Evolutionary conservation across 1,140 invertebrate genomes (phyloP).

Genomic region (Bombus turneri): DNA sequence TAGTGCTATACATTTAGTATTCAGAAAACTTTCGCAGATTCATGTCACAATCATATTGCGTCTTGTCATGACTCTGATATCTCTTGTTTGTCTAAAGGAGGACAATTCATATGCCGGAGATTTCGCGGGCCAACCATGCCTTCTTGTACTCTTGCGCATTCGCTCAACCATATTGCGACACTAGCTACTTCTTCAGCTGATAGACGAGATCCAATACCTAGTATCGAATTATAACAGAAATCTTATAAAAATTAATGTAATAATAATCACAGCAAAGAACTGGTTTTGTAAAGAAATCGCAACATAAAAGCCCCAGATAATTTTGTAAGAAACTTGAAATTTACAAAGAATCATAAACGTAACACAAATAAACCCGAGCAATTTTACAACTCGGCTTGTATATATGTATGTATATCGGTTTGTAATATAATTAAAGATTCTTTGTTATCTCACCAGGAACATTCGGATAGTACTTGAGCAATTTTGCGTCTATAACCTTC

Average conservation of each 20-base stretch:
- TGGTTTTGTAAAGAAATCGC: neutral
- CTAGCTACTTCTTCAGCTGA: constrained; percentile 73
- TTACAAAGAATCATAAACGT: neutral
- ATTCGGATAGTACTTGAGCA: constrained; percentile 66
- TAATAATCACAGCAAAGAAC: neutral
- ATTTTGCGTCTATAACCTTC: constrained; percentile 20
- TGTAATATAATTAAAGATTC: neutral
- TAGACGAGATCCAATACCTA: constrained; percentile 77
- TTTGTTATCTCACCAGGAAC: constrained; percentile 71
- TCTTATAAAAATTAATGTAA: neutral
- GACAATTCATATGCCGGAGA: constrained; percentile 78
- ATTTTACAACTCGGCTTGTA: neutral
- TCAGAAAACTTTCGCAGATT: neutral
- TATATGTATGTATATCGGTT: neutral
- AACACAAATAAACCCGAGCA: neutral
- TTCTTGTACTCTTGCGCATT: constrained; percentile 78
- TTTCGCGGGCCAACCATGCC: constrained; percentile 81
- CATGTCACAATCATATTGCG: neutral
- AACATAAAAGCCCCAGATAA: neutral
- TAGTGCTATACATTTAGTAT: neutral
- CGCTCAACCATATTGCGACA: constrained; percentile 78
- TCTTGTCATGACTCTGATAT: constrained; percentile 42
- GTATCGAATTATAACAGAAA: neutral
- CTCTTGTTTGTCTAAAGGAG: constrained; percentile 70
- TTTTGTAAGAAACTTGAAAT: neutral